These are phyloP conservation scores for Parasteatoda tepidariorum DNA, from an alignment of 1,140 invertebrate genomes.

Conservation along the genomic window DNA sequence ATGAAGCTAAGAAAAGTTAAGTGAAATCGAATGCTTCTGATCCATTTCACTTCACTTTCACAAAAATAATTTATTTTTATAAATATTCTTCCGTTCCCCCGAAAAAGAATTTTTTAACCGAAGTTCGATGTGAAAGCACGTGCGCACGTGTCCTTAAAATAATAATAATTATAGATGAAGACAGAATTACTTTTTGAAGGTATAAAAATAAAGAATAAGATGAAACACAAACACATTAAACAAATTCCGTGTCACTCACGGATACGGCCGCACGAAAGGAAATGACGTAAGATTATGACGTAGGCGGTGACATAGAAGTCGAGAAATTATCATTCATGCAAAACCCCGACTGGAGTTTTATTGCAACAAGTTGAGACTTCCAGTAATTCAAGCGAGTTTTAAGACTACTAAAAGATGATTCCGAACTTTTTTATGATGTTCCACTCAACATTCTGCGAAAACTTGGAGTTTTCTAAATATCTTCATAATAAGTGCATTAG, in stretches of 20 bases:
- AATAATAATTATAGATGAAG: slow-evolving; percentile 16
- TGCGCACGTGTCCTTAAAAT: too few species aligned
- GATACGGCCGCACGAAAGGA: slow-evolving; percentile 54
- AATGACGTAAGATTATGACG: slow-evolving; percentile 60
- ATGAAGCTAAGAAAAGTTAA: too few species aligned
- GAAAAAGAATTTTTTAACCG: too few species aligned
- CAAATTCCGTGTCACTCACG: slow-evolving; percentile 42
- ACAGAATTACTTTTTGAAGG: slow-evolving; percentile 15
- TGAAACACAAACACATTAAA: not conserved
- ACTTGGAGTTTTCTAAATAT: too few species aligned
- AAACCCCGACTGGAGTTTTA: slow-evolving; percentile 49
- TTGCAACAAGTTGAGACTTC: slow-evolving; percentile 54
- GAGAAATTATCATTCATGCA: slow-evolving; percentile 57
- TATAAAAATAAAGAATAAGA: slow-evolving; percentile 2
- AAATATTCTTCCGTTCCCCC: too few species aligned
- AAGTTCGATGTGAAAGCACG: too few species aligned
- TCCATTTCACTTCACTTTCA: too few species aligned
- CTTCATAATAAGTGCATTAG: too few species aligned
- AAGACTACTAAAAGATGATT: slow-evolving; percentile 53
- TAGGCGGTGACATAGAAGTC: slow-evolving; percentile 52
- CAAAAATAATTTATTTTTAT: too few species aligned
- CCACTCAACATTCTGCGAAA: slow-evolving; percentile 1
- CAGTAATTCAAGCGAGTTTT: slow-evolving; percentile 29
- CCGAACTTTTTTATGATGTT: slow-evolving; percentile 42
- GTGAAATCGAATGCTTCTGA: too few species aligned